Conservation (phyloP, 2,888 invertebrate genomes). For the Criorhina ranunculi region DNA sequence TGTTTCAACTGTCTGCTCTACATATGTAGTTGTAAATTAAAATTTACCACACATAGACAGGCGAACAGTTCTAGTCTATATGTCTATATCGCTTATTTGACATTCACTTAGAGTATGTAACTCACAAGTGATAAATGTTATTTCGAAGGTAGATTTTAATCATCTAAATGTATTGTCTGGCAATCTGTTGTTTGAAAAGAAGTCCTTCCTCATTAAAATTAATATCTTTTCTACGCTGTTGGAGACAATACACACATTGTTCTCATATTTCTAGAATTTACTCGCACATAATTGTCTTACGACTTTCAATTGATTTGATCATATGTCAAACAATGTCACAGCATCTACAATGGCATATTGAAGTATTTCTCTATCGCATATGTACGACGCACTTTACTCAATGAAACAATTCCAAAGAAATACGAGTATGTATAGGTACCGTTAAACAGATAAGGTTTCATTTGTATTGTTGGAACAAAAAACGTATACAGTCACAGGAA, state of each 20-base stretch:
- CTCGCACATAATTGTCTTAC: not conserved
- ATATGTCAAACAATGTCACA: constrained; percentile 45
- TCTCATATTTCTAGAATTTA: constrained; percentile 6
- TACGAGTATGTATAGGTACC: constrained; percentile 30
- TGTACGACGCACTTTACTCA: constrained; percentile 10
- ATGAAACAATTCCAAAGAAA: constrained; percentile 45
- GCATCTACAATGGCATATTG: constrained; percentile 25
- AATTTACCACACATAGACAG: no score
- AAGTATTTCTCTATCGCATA: constrained; percentile 7
- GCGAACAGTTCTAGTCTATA: no score
- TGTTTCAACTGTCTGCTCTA: no score
- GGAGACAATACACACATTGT: constrained; percentile 15
- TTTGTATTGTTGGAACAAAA: constrained; percentile 31
- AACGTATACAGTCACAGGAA: constrained; percentile 5
- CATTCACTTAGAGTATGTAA: no score
- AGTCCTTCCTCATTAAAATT: not conserved
- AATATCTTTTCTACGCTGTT: not conserved
- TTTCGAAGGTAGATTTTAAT: no score
- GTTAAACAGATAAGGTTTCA: constrained; percentile 50
- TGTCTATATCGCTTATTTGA: no score
- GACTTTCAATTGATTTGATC: constrained; percentile 35
- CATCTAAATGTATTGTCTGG: no score
- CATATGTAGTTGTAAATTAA: no score
- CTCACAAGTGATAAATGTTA: no score
- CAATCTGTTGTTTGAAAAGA: no score